phyloP scores from a whole-genome alignment of 2,113 vertebrate genomes.

The Nibea coibor region DNA sequence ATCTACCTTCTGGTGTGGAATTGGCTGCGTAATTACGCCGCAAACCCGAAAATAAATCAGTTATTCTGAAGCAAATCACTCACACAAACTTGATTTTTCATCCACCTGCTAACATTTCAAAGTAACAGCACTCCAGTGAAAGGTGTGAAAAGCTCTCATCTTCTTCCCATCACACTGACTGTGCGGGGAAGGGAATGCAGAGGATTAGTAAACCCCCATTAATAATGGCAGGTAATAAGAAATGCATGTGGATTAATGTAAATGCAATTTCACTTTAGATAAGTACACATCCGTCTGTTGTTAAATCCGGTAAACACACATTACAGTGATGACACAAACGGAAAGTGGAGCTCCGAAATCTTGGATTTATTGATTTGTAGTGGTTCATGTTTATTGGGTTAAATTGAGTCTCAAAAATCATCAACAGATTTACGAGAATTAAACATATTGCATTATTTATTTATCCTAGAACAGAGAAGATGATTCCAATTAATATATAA shows the following conservation, averaged over 20 bases:
- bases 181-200: not conserved
- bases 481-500: not conserved
- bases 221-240: slow-evolving; percentile 15
- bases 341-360: not conserved
- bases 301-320: slow-evolving; percentile 46
- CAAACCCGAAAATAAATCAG: not conserved
- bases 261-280: slow-evolving; percentile 36
- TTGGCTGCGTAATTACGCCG: not conserved
- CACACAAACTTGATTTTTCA: slow-evolving; percentile 2
- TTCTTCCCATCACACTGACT: not conserved
- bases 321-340: slow-evolving; percentile 7
- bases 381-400: not conserved
- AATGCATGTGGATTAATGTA: slow-evolving; percentile 35
- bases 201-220: slow-evolving; percentile 27
- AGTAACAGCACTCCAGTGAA: not conserved
- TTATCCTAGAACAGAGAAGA: not conserved
- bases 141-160: not conserved
- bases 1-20: not conserved
- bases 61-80: slow-evolving; percentile 10
- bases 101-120: slow-evolving; percentile 13
- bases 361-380: not conserved
- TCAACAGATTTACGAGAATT: not conserved
- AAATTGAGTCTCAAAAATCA: not conserved
- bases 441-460: not conserved
- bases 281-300: slow-evolving; percentile 42